These are phyloP conservation scores for Trididemnum clinides DNA, from an alignment of 23 tunicate genomes.

Conservation along the genomic window DNA sequence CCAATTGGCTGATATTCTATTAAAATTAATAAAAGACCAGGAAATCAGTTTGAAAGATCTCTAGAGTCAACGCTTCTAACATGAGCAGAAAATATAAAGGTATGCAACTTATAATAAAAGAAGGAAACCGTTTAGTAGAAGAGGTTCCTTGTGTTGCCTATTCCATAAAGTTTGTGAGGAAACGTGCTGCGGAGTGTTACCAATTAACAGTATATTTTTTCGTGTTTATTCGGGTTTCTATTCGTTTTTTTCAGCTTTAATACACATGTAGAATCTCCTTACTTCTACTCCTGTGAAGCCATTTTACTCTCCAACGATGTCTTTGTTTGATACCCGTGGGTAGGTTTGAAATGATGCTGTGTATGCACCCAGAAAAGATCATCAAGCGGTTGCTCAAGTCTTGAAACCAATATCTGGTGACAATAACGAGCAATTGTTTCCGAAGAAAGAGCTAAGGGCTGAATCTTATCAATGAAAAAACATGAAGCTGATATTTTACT, in stretches of 20 bases:
- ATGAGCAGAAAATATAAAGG: too few species aligned
- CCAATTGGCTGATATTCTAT: slow-evolving; percentile 32
- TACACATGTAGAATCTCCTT: slow-evolving; percentile 23
- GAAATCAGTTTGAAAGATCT: slow-evolving; percentile 23
- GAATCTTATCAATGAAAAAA: neutral
- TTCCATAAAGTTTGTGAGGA: neutral
- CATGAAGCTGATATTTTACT: neutral
- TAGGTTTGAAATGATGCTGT: slow-evolving; percentile 4
- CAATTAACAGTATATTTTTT: slow-evolving; percentile 17
- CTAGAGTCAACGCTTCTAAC: slow-evolving; percentile 21
- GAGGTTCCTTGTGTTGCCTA: slow-evolving; percentile 20
- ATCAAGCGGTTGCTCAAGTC: slow-evolving; percentile 7
- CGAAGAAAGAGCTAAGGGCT: neutral
- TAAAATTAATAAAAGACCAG: slow-evolving; percentile 13
- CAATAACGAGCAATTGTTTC: neutral
- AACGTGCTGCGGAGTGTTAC: slow-evolving; percentile 24
- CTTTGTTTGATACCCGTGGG: slow-evolving; percentile 21
- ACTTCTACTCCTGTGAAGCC: neutral
- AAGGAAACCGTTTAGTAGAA: neutral
- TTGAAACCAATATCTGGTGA: slow-evolving; percentile 9
- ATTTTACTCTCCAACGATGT: neutral
- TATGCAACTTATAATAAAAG: too few species aligned
- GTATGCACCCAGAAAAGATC: neutral
- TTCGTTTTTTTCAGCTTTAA: slow-evolving; percentile 31
- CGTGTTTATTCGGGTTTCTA: slow-evolving; percentile 6